Evolutionary conservation across 1,140 invertebrate species (phyloP), one percentile per base, ranked within the genome.

Genomic region (Drosophila watanabei): DNA sequence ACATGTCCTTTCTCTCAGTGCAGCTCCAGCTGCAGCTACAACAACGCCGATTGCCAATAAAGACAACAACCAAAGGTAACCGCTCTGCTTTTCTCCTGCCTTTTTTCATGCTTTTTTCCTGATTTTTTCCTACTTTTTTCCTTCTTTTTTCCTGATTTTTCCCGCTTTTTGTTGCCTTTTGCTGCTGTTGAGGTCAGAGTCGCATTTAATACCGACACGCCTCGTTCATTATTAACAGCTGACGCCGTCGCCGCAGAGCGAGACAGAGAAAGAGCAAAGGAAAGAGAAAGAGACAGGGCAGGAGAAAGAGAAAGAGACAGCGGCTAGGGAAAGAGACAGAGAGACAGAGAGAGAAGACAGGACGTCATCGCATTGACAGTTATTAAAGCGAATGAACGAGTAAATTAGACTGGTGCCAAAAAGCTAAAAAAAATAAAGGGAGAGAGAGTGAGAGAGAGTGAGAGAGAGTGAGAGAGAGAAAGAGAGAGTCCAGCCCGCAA

Each of bases 211-310:
- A 73, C 68, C 62, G 49, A 80, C 70, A 65, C 79, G 45, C 48
- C 59, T 87, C 83, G 45, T 86, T 82, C 75, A 86, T 87, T 86
- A 86, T 86, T 87, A 87, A 86, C 79, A 79, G 48, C 62, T 73
- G 70, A 73, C 66, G 70, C 65, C 52, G 43, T 48, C 32, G 64
- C 41, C 32, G 30, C 33, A 56, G 61, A 63, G n/a, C 18, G 61
- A 16, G 61, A 41, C 16, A 18, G 16, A 2, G 16, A 39, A 2
- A 13, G 39, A 16, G 7, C 2, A 18, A n/a, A 6, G 2, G 16
- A 49, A 5, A 16, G 46, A 14, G 61, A 16, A 2, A 18, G 16
- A 5, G 13, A 35, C 4, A 13, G 41, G n/a, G 16, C 8, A 5
- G 10, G 39, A 14, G n/a, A 8, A 5, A 33, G 11, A 1, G 4